Evolutionary conservation across 2,113 vertebrate genomes (phyloP), one percentile per base, ranked within the genome.

Genomic region (Labeo catla): DNA sequence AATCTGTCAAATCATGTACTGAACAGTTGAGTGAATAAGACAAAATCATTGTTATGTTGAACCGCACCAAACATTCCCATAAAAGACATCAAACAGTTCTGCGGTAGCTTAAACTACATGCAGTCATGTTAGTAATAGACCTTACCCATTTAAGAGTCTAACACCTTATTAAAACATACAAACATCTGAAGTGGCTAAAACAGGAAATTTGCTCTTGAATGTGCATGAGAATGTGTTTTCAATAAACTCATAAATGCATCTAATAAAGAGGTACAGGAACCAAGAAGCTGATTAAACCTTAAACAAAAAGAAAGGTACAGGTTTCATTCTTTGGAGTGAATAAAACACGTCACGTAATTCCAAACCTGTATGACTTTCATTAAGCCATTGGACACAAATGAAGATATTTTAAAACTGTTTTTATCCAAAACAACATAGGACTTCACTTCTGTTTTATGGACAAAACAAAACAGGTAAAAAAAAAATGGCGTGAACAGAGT

Each of bases 81-180:
- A 89, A 93, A 94, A 89, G 21, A 91, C 89, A 92, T 93, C 91
- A 92, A 93, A 93, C 66, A 86, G 77, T 36, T 81, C 52, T 68
- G 86, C 57, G 74, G 83, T 65, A 23, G 50, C 86, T 78, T 84
- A 78, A 87, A 79, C 84, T 80, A 88, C 76, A 85, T 81, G 78
- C 61, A 81, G 86, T 87, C 88, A 68, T 50, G 86, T 66, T 84
- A 61, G 28, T 79, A 70, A 86, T 65, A 52, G 76, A 57, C 66
- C 79, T 76, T 11, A 50, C 88, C 90, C 57, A 50, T 90, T 92
- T 89, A 89, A 84, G 86, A 79, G 70, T 11, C 79, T 84, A 70
- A 88, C 81, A 92, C 89, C 91, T 92, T 89, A 86, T 91, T 74
- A 92, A 92, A 80, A 84, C 54, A 88, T 50, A 45, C 52, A 84